Conservation (phyloP, 1,140 invertebrate species). For the Leptestheria dahalacensis region DNA sequence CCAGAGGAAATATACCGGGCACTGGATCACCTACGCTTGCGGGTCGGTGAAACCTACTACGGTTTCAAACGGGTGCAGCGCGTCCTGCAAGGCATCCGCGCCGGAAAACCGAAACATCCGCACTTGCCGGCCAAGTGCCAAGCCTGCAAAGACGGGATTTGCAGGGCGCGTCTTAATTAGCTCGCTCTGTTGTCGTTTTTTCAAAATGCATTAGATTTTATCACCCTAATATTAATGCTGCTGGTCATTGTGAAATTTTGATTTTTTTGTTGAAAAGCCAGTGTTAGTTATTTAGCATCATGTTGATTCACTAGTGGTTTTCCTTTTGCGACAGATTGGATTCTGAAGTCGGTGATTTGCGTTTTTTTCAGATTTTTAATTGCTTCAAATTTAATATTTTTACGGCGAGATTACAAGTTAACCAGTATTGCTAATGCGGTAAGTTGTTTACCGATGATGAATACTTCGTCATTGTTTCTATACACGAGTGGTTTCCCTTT, state of each 20-base stretch:
- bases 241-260: not conserved
- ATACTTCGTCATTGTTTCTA: too few species aligned
- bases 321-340: too few species aligned
- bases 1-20: constrained; percentile 37
- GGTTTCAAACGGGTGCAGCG: constrained; percentile 30
- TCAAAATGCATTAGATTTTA: not conserved
- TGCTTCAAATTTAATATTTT: too few species aligned
- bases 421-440: too few species aligned
- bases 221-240: not conserved
- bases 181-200: not conserved
- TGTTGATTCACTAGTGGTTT: not conserved
- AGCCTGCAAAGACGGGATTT: constrained; percentile 34
- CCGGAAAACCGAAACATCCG: constrained; percentile 33
- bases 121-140: constrained; percentile 34
- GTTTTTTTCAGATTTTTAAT: too few species aligned
- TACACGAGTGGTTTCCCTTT: too few species aligned
- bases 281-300: not conserved
- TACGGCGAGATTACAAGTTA: too few species aligned
- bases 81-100: constrained; percentile 23
- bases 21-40: constrained; percentile 30
- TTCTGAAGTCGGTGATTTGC: too few species aligned
- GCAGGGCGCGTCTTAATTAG: constrained; percentile 16
- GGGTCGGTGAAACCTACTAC: constrained; percentile 33
- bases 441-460: too few species aligned
- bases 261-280: not conserved